These are phyloP conservation scores for Plagiodera versicolora DNA, from an alignment of 2,888 invertebrate species.

Conservation along the genomic window DNA sequence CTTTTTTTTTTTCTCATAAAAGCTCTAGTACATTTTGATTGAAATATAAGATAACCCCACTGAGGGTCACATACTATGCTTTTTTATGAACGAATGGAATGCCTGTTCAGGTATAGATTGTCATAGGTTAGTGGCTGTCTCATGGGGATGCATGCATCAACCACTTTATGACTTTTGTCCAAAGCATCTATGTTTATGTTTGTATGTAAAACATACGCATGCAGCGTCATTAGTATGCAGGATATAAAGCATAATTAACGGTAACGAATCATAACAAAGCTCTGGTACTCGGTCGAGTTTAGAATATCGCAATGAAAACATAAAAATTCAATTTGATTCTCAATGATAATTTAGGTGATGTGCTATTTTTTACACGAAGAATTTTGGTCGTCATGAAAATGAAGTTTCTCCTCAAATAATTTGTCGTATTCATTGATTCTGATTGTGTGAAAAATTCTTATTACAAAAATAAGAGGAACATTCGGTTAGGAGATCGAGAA, in stretches of 20 bases:
- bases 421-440: too few species aligned
- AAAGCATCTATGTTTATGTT: neutral
- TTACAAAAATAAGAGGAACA: too few species aligned
- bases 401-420: too few species aligned
- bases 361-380: too few species aligned
- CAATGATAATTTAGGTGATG: too few species aligned
- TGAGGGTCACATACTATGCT: neutral
- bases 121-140: neutral
- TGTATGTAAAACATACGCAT: slow-evolving; percentile 14
- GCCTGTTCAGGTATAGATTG: neutral
- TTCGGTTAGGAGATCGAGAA: too few species aligned
- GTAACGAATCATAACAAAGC: slow-evolving; percentile 13
- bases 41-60: neutral
- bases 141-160: neutral
- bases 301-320: too few species aligned
- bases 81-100: neutral
- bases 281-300: slow-evolving; percentile 1
- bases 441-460: too few species aligned
- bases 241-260: neutral
- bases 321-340: too few species aligned
- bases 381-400: too few species aligned
- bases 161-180: neutral
- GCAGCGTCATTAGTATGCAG: slow-evolving; percentile 1
- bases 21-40: neutral
- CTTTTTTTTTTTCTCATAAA: neutral